Percentiles rank a stretch among this genome's conserved stretches.
phyloP scores from a whole-genome alignment of 2,797 vertebrate species.

The Tadarida brasiliensis region DNA sequence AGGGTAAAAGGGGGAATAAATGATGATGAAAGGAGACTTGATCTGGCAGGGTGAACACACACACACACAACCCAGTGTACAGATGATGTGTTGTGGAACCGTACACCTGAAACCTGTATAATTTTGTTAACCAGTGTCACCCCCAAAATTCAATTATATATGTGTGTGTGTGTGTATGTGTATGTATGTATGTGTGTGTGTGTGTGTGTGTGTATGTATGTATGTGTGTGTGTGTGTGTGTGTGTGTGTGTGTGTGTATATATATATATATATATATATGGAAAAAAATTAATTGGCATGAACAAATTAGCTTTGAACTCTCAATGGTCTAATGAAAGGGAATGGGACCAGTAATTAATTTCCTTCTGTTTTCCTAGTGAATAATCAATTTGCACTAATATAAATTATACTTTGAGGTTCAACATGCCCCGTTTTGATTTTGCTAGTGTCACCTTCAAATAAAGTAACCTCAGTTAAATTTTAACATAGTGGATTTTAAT shows the following conservation, averaged over 20 bases:
- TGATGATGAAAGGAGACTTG: not conserved
- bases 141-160: not conserved
- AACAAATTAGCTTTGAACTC: constrained; percentile 54
- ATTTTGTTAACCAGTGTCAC: not conserved
- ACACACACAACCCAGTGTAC: not conserved
- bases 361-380: constrained; percentile 50
- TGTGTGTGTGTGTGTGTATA: fast-evolving
- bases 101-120: not conserved
- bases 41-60: not conserved
- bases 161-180: fast-evolving
- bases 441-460: constrained; percentile 35
- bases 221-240: no score
- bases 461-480: constrained; percentile 48
- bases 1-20: not conserved
- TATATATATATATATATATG: no score
- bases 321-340: constrained; percentile 4
- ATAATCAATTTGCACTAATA: not conserved
- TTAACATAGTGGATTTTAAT: not conserved
- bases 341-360: constrained; percentile 22
- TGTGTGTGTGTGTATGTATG: no score
- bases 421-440: not conserved
- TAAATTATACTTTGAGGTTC: not conserved
- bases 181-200: no score
- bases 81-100: not conserved
- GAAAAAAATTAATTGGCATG: not conserved